These are phyloP conservation scores for Dasypus novemcinctus DNA, from an alignment of 2,113 vertebrate species.

Conservation along the genomic window DNA sequence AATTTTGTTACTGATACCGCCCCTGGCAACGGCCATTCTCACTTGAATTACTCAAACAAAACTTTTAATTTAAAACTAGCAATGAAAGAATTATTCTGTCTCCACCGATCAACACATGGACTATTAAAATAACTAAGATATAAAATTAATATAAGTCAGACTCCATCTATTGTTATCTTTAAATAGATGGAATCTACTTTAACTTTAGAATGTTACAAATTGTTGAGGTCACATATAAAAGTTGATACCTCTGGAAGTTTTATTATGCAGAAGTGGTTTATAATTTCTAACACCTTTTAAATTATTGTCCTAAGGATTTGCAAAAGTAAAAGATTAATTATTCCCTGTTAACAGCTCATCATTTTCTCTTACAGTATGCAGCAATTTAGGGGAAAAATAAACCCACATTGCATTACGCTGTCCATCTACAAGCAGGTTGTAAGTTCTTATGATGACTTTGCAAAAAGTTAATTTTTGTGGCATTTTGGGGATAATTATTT, in stretches of 20 bases:
- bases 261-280: conserved; percentile 17
- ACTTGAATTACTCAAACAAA: background rate
- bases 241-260: conserved; percentile 10
- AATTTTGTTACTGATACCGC: background rate
- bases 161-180: background rate
- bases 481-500: background rate
- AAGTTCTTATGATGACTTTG: background rate
- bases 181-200: conserved; percentile 9
- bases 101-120: background rate
- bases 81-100: background rate
- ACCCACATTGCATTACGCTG: background rate
- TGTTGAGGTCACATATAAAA: conserved; percentile 3
- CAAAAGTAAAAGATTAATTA: conserved; percentile 23
- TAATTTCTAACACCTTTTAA: conserved; percentile 40
- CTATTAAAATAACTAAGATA: background rate
- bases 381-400: background rate
- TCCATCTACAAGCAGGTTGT: background rate
- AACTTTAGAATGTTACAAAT: conserved; percentile 14
- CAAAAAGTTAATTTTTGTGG: background rate
- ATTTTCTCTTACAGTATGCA: conserved; percentile 13
- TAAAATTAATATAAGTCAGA: background rate
- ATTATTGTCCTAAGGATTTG: background rate
- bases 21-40: background rate
- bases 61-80: conserved; percentile 10
- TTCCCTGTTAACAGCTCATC: background rate